phyloP scores from a whole-genome alignment of 2,888 invertebrate genomes.

The Agrypnus murinus region DNA sequence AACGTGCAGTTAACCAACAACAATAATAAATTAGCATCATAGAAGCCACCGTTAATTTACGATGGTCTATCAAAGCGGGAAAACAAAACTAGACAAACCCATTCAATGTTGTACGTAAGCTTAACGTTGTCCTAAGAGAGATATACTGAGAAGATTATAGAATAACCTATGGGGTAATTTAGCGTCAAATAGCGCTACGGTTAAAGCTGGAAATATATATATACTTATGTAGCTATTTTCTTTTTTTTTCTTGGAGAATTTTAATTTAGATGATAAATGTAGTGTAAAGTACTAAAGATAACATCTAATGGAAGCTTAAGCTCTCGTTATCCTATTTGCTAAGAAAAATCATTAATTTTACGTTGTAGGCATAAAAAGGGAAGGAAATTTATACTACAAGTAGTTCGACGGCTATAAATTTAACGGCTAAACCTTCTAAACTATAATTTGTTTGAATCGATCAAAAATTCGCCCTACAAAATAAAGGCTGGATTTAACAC shows the following conservation, averaged over 20 bases:
- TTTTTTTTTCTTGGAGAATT: slow-evolving; percentile 5
- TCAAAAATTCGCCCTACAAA: no score
- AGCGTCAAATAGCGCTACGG: slow-evolving; percentile 6
- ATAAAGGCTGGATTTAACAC: no score
- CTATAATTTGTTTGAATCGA: no score
- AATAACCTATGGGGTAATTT: slow-evolving; percentile 31
- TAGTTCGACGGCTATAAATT: no score
- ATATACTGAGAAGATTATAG: slow-evolving; percentile 28
- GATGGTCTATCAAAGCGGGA: slow-evolving; percentile 28
- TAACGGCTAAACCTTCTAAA: no score
- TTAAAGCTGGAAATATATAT: slow-evolving; percentile 7
- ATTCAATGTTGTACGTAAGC: slow-evolving; percentile 16
- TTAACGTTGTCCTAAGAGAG: slow-evolving; percentile 23
- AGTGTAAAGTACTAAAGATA: slow-evolving; percentile 9
- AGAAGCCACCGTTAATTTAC: slow-evolving; percentile 30
- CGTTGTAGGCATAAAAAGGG: no score
- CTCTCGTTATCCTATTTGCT: slow-evolving; percentile 1
- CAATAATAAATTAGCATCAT: slow-evolving; percentile 31
- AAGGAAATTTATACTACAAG: no score
- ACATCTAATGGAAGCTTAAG: neutral
- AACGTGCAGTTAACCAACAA: slow-evolving; percentile 28
- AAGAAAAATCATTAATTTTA: neutral
- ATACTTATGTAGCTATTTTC: no score
- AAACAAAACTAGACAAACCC: slow-evolving; percentile 33
- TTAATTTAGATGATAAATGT: slow-evolving; percentile 7